phyloP scores from a whole-genome alignment of 2,888 invertebrate genomes.

The Diarsia mendica region DNA sequence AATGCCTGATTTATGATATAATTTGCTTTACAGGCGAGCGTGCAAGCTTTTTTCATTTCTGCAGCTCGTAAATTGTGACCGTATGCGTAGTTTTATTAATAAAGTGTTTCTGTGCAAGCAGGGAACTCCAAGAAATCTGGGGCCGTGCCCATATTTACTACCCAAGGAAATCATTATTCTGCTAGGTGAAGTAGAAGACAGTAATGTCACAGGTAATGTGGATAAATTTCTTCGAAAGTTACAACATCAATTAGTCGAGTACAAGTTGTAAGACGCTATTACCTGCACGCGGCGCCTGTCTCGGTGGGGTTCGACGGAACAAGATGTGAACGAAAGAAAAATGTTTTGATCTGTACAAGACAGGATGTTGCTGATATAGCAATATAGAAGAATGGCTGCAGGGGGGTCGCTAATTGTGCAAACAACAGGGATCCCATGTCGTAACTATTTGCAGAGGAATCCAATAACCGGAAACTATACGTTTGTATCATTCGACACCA shows the following conservation, averaged over 20 bases:
- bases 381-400: conserved; percentile 66
- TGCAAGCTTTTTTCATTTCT: conserved; percentile 55
- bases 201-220: too few relatives aligned
- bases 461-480: conserved; percentile 50
- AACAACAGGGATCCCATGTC: conserved; percentile 66
- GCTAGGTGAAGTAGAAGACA: background rate
- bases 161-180: conserved; percentile 1
- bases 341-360: conserved; percentile 71
- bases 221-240: conserved; percentile 43
- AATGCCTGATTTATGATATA: conserved; percentile 66
- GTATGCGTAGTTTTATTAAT: conserved; percentile 32
- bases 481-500: conserved; percentile 15
- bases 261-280: conserved; percentile 49
- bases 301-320: conserved; percentile 32
- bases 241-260: conserved; percentile 53
- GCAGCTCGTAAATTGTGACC: conserved; percentile 42
- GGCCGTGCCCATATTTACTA: background rate
- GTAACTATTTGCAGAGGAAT: conserved; percentile 61
- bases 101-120: conserved; percentile 13
- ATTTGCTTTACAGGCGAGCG: conserved; percentile 54
- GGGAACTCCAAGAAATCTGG: conserved; percentile 1
- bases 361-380: conserved; percentile 71
- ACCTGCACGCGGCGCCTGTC: conserved; percentile 48
- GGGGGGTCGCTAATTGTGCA: conserved; percentile 76
- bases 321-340: conserved; percentile 55